A percentile compares a stretch with the other conserved stretches of the same genome.
Conservation (phyloP, 2,113 vertebrate genomes). For the Pteruthius melanotis region DNA sequence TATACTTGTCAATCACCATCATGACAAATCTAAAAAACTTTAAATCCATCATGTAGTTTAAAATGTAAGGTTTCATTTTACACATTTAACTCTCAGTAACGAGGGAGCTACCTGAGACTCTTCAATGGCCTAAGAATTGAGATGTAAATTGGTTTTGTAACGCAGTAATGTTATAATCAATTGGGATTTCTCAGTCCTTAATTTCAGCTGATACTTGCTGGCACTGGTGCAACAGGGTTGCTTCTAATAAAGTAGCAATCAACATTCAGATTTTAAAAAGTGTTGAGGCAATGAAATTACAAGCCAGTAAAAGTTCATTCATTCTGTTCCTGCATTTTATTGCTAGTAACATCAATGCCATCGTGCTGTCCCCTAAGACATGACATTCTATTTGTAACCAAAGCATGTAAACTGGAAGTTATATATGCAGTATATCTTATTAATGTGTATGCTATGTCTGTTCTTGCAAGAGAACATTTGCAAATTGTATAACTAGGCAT, state of each 20-base stretch:
- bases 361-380: not conserved
- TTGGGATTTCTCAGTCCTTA: slow-evolving; percentile 32
- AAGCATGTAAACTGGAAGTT: not conserved
- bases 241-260: not conserved
- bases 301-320: not conserved
- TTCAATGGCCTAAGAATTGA: not conserved
- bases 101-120: not conserved
- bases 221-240: not conserved
- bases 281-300: not conserved
- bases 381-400: not conserved
- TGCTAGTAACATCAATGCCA: not conserved
- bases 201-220: not conserved
- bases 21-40: not conserved
- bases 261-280: not conserved
- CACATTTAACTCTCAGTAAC: not conserved
- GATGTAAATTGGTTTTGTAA: slow-evolving; percentile 6
- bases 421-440: not conserved
- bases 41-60: not conserved
- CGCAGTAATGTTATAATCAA: slow-evolving; percentile 40
- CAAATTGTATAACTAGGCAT: slow-evolving; percentile 14
- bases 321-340: not conserved
- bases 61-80: not conserved
- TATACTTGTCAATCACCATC: not conserved
- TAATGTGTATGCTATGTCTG: not conserved
- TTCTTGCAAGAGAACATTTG: slow-evolving; percentile 1